Percentiles rank a stretch among this genome's conserved stretches.
Evolutionary conservation across 1,140 invertebrate species (phyloP).

Genomic region (Tetramorium simillimum): DNA sequence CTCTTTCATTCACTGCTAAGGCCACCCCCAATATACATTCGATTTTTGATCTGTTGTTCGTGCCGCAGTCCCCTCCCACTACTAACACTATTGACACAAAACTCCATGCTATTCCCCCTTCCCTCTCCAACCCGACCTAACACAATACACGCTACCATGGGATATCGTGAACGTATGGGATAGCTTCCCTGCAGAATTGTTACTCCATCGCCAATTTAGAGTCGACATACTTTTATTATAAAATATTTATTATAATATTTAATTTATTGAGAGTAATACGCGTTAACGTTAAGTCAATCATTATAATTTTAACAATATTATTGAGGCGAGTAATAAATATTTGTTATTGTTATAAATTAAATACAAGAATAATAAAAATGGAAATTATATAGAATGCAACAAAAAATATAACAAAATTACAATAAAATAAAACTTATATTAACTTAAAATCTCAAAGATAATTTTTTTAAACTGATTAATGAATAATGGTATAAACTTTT

Average conservation of each 20-base stretch:
- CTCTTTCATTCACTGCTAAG: conserved; percentile 70
- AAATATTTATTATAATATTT: background rate
- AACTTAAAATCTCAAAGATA: background rate
- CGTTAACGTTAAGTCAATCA: background rate
- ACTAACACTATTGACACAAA: conserved; percentile 81
- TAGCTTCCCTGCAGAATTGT: background rate
- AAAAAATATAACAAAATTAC: background rate
- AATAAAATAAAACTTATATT: background rate
- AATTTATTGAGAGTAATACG: background rate
- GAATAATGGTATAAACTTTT: background rate
- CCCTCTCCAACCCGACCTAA: conserved; percentile 59
- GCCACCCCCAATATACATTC: conserved; percentile 78
- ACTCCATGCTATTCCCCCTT: conserved; percentile 70
- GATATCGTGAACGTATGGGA: conserved; percentile 52
- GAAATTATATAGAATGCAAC: background rate
- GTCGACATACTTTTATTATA: background rate
- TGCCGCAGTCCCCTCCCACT: conserved; percentile 80
- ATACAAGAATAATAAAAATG: background rate
- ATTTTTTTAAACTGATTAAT: background rate
- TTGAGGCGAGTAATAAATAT: background rate
- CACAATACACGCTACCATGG: conserved; percentile 71
- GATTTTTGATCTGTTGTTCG: conserved; percentile 54
- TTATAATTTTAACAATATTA: background rate
- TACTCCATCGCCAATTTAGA: background rate
- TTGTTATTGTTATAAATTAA: background rate